These are phyloP conservation scores for Nymphalis io DNA, from an alignment of 1,140 invertebrate species.

Conservation along the genomic window DNA sequence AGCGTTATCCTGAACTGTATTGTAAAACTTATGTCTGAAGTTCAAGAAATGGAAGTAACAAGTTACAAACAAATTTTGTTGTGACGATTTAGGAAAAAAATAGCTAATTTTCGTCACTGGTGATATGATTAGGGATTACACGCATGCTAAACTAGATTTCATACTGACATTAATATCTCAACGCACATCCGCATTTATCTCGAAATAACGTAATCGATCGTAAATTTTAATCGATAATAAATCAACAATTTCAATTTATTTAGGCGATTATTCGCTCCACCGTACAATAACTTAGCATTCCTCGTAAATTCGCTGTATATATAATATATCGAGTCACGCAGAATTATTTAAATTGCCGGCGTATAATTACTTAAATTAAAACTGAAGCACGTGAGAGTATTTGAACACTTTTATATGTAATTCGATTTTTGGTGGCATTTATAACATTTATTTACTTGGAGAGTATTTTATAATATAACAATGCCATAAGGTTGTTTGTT, in stretches of 20 bases:
- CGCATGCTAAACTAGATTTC: not conserved
- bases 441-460: no score
- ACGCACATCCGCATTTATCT: not conserved
- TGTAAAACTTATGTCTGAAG: no score
- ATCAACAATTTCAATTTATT: slow-evolving; percentile 55
- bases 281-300: slow-evolving; percentile 37
- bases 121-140: not conserved
- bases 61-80: no score
- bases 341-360: no score
- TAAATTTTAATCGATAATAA: slow-evolving; percentile 63
- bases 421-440: no score
- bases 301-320: slow-evolving; percentile 34
- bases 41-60: not conserved
- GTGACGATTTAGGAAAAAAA: not conserved
- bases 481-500: no score
- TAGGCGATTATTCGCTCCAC: slow-evolving; percentile 47
- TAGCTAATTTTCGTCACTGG: no score
- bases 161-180: not conserved
- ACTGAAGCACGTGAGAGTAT: not conserved
- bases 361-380: no score
- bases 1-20: no score
- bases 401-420: not conserved
- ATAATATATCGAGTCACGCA: slow-evolving; percentile 27
- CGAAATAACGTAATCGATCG: slow-evolving; percentile 46
- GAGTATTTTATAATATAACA: no score